phyloP scores from a whole-genome alignment of 2,113 vertebrate genomes.

The Eidolon helvum region DNA sequence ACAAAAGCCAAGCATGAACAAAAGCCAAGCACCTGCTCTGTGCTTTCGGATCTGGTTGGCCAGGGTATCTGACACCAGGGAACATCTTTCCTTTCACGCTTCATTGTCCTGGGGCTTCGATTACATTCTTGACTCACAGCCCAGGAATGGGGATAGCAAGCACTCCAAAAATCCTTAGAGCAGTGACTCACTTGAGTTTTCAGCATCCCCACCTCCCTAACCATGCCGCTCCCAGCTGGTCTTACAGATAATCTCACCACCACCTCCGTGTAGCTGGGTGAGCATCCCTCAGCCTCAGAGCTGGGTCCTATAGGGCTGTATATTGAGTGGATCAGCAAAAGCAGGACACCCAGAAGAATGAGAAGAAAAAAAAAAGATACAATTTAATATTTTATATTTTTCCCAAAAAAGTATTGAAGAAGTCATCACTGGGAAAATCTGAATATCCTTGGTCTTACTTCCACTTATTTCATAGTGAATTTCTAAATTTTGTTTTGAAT shows the following conservation, averaged over 20 bases:
- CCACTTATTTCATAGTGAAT: background rate
- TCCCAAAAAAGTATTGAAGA: background rate
- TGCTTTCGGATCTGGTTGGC: background rate
- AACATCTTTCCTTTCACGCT: conserved; percentile 68
- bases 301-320: background rate
- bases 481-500: background rate
- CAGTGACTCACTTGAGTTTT: background rate
- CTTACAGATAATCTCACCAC: background rate
- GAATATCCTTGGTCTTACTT: background rate
- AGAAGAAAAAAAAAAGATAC: background rate
- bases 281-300: background rate
- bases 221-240: accelerated
- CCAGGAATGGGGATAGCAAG: conserved; percentile 1
- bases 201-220: background rate
- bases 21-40: conserved; percentile 55
- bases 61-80: conserved; percentile 32
- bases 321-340: background rate
- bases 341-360: background rate
- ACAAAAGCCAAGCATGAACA: conserved; percentile 35
- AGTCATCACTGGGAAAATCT: background rate
- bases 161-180: conserved; percentile 22
- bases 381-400: background rate
- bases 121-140: conserved; percentile 68
- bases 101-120: conserved; percentile 56
- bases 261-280: background rate